Evolutionary conservation across 2,113 vertebrate genomes (phyloP), one percentile per base, ranked within the genome.

Genomic region (Reinhardtius hippoglossoides): DNA sequence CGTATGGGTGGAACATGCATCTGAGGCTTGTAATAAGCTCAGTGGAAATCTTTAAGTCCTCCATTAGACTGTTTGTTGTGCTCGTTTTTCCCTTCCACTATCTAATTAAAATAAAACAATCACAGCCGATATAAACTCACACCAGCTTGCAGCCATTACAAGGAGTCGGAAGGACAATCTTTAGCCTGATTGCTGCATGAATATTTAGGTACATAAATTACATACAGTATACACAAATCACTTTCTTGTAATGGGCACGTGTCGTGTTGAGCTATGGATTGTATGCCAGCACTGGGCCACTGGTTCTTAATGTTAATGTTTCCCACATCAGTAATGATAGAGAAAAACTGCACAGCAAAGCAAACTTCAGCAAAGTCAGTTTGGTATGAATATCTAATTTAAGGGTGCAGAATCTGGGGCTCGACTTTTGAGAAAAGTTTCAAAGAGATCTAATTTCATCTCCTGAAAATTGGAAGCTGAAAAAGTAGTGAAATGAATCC

Each of bases 11-110:
- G 12, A 77, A 66, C 40, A 67, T 48, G 40, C 61, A 66, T 58
- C 58, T 52, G 52, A 74, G 65, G 48, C 68, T 63, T 74, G 23
- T 67, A 75, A 81, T 74, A 61, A 58, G 71, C 77, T 74, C 64
- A 58, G 24, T 65, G 70, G 44, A 77, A 54, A 58, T 67, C 52
- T 67, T 67, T 44, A 55, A 42, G 21, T 63, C 48, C 52, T 8
- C 50, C 50, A 54, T 54, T 54, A 54, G 20, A 21, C 20, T 18
- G 44, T 48, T 48, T 48, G 44, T 7, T 48, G 44, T 1, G 44
- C 44, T 54, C 8, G 20, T 54, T 54, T n/a, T 54, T 54, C 50
- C 50, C 20, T 2, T 54, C n/a, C 20, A 3, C 8, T 20, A 8
- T 54, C 50, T 60, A 31, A 31, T 16, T 31, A 50, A 16, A 50